Evolutionary conservation across 2,113 vertebrate genomes (phyloP).

Genomic region (Potamarius usumacintae): DNA sequence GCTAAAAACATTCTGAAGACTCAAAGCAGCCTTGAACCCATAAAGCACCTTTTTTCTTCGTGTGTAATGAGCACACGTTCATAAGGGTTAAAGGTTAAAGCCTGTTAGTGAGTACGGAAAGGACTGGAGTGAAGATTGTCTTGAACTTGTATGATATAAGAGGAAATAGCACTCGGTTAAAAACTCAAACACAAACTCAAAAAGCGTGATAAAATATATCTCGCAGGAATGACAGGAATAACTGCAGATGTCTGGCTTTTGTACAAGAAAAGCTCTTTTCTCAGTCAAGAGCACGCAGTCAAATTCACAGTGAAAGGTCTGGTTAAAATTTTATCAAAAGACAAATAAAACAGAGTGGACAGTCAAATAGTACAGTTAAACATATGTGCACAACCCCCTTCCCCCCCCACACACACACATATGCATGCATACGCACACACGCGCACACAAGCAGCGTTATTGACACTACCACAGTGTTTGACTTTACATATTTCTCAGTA

Average conservation of each 20-base stretch:
- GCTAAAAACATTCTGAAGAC: too few relatives aligned
- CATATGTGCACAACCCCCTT: slow-evolving; percentile 15
- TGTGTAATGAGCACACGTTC: too few relatives aligned
- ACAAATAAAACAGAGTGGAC: slow-evolving; percentile 62
- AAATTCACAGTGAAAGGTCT: slow-evolving; percentile 54
- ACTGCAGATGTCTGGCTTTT: slow-evolving; percentile 37
- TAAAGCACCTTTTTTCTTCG: too few relatives aligned
- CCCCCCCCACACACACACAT: neutral
- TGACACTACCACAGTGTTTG: slow-evolving; percentile 35
- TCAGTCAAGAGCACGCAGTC: slow-evolving; percentile 27
- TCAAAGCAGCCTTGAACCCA: too few relatives aligned
- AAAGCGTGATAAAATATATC: slow-evolving; percentile 30
- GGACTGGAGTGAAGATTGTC: slow-evolving; percentile 38
- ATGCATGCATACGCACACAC: slow-evolving; percentile 8
- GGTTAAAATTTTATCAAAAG: slow-evolving; percentile 65
- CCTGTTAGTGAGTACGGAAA: slow-evolving; percentile 36
- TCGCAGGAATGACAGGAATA: slow-evolving; percentile 14
- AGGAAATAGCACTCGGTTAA: slow-evolving; percentile 40
- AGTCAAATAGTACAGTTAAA: slow-evolving; percentile 55
- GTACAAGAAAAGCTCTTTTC: slow-evolving; percentile 28
- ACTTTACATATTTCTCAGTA: slow-evolving; percentile 39
- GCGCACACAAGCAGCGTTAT: slow-evolving; percentile 3
- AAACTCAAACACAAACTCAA: slow-evolving; percentile 34
- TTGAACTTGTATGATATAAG: slow-evolving; percentile 53
- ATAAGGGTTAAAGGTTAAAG: neutral